Conservation (phyloP, 1,140 invertebrate genomes). For the Calosoma granatense region DNA sequence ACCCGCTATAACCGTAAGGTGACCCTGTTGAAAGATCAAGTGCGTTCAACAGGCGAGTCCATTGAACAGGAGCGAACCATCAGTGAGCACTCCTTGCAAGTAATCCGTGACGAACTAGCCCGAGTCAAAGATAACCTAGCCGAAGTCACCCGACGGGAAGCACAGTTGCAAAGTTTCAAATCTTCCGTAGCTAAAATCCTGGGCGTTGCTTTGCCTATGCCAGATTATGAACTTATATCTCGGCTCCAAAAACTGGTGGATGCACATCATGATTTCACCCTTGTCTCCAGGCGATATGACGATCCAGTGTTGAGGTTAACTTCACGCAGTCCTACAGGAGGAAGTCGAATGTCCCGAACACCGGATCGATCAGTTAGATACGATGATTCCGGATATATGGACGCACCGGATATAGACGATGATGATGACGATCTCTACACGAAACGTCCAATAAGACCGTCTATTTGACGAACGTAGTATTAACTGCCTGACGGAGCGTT, state of each 20-base stretch:
- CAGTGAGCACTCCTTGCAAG: conserved; percentile 53
- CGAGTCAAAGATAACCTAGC: conserved; percentile 58
- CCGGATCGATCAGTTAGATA: conserved; percentile 46
- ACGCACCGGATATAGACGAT: conserved; percentile 42
- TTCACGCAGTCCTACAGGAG: conserved; percentile 38
- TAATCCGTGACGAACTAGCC: conserved; percentile 59
- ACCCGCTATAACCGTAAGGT: conserved; percentile 61
- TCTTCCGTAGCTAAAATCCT: conserved; percentile 54
- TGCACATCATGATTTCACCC: conserved; percentile 65
- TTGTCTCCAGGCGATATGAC: conserved; percentile 59
- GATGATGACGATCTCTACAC: conserved; percentile 43
- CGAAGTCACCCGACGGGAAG: conserved; percentile 60
- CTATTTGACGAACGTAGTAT: conserved; percentile 24
- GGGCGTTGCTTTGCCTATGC: conserved; percentile 54
- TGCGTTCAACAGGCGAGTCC: conserved; percentile 49
- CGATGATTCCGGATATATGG: conserved; percentile 48
- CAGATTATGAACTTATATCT: conserved; percentile 67
- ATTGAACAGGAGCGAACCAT: conserved; percentile 58
- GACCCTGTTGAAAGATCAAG: conserved; percentile 56
- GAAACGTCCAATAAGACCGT: conserved; percentile 33
- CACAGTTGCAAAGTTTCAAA: conserved; percentile 61
- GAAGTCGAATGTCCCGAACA: conserved; percentile 42
- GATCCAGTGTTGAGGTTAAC: conserved; percentile 47
- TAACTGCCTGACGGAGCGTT: no score
- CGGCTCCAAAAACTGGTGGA: conserved; percentile 64